phyloP scores from a whole-genome alignment of 1,140 invertebrate species.

The Onthophagus taurus region DNA sequence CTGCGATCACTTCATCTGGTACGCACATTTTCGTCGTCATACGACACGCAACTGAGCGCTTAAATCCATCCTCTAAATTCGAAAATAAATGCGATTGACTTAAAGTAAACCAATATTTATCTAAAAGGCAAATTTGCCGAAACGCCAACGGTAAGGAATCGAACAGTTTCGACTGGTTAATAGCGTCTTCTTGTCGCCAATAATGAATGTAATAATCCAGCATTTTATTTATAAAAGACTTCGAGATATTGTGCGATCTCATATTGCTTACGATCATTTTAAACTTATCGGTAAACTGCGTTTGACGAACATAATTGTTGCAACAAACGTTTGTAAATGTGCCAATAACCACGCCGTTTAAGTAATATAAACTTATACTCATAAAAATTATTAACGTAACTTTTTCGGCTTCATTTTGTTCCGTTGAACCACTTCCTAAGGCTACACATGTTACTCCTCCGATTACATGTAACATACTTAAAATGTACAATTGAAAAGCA shows the following conservation, averaged over 20 bases:
- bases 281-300: conserved; percentile 10
- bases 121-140: conserved; percentile 16
- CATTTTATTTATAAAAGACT: conserved; percentile 13
- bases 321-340: conserved; percentile 2
- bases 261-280: conserved; percentile 8
- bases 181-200: conserved; percentile 17
- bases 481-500: not conserved
- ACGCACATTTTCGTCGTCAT: conserved; percentile 5
- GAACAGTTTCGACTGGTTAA: conserved; percentile 14
- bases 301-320: conserved; percentile 3
- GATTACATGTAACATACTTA: not conserved
- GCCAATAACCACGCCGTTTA: conserved; percentile 3
- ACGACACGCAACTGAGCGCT: not conserved
- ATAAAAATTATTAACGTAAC: not conserved
- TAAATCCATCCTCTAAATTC: conserved; percentile 2
- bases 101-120: conserved; percentile 20
- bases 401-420: conserved; percentile 5
- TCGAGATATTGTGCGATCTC: conserved; percentile 10
- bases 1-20: conserved; percentile 4
- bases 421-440: conserved; percentile 5
- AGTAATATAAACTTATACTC: conserved; percentile 5
- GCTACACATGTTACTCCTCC: conserved; percentile 9
- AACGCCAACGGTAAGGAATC: conserved; percentile 14
- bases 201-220: conserved; percentile 17
- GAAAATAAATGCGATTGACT: conserved; percentile 4